Percentiles rank a stretch among this genome's conserved stretches.
These are phyloP conservation scores for Todiramphus chloris DNA, from an alignment of 2,113 vertebrate species.

Conservation along the genomic window DNA sequence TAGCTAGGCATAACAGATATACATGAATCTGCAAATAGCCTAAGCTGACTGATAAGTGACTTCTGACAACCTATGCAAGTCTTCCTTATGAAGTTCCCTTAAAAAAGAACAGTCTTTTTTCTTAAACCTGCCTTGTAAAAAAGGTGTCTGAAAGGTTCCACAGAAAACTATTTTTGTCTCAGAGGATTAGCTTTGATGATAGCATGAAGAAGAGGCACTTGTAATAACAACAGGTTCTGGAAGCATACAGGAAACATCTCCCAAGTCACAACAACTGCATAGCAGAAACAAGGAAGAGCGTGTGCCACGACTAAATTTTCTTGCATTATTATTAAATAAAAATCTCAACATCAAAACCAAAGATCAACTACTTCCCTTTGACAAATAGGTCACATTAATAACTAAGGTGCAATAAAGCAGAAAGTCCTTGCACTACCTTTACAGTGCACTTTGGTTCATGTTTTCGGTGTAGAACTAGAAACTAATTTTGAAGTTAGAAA, in stretches of 20 bases:
- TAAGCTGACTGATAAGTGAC: neutral
- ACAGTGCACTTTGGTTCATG: neutral
- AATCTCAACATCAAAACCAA: neutral
- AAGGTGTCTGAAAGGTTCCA: neutral
- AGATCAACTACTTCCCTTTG: neutral
- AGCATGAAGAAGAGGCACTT: neutral
- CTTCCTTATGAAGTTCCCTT: neutral
- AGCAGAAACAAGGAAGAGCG: neutral
- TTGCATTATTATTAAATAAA: neutral
- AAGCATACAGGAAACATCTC: neutral
- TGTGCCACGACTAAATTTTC: neutral
- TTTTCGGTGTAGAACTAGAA: neutral
- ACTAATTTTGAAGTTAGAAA: neutral
- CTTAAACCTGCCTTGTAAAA: neutral
- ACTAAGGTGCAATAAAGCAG: neutral
- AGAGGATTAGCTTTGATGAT: neutral
- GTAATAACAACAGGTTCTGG: neutral
- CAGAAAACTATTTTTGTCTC: neutral
- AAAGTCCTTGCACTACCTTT: neutral
- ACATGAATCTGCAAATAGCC: neutral
- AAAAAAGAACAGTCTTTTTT: neutral
- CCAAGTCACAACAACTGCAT: neutral
- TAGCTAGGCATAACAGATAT: neutral
- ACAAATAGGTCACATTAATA: neutral
- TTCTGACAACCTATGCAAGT: neutral